Evolutionary conservation across 2,797 vertebrate species (phyloP), one percentile per base, ranked within the genome.

Genomic region (Australoheros facetus): DNA sequence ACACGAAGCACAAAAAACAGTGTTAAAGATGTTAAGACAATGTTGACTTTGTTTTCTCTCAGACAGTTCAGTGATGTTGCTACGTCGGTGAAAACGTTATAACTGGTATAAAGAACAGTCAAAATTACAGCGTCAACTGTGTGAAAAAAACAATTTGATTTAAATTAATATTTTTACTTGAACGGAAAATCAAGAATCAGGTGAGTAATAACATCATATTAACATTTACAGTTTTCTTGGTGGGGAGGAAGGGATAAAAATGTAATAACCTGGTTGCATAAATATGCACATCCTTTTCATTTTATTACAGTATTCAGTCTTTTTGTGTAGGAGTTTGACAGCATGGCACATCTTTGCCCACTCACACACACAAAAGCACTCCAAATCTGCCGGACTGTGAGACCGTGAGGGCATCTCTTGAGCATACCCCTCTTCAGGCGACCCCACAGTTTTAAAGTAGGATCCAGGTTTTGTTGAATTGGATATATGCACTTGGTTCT

Each of bases 1-100:
- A 85, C n/a, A 77, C 8, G 79, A 73, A 19, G 17, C 4, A 71
- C 13, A 62, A 32, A 75, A 51, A 13, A 81, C 7, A 48, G 14
- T 12, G 26, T 53, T 56, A n/a, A 30, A 74, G 11, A 56, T 54
- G 71, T 26, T 6, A 13, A 26, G 1, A 2, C 48, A 19, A n/a
- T 8, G 6, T 37, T 28, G 5, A 5, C 9, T 62, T 56, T 34
- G 21, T 23, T 57, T 37, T 58, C 4, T 34, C 39, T 8, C 45
- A 9, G 13, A 60, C 12, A 17, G 42, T n/a, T 59, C n/a, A 19
- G 53, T 19, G 21, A n/a, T 57, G 34, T 55, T 69, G 16, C 42
- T 7, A 10, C 28, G 21, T 56, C 32, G 37, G 34, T 30, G 28
- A 30, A 30, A 30, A 30, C 4, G 4, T 30, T 5, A 30, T 30